Percentiles rank a stretch among this genome's conserved stretches.
Evolutionary conservation across 1,140 invertebrate species (phyloP).

Genomic region (Zaprionus kolodkinae): DNA sequence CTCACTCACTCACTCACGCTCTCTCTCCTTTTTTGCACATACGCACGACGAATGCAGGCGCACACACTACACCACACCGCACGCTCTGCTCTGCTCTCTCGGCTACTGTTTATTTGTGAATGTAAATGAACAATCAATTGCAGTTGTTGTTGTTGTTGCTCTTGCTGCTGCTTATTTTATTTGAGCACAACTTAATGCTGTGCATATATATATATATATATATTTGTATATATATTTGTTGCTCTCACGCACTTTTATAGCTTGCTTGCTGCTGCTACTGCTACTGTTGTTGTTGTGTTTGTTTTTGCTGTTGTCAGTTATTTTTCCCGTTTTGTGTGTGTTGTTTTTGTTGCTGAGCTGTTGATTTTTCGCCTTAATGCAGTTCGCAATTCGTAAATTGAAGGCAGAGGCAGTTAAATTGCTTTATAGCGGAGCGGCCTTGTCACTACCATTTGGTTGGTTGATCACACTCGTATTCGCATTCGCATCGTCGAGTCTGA

Average conservation of each 20-base stretch:
- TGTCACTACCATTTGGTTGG: conserved; percentile 29
- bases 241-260: conserved; percentile 24
- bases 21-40: background rate
- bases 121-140: conserved; percentile 19
- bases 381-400: conserved; percentile 31
- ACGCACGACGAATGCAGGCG: background rate
- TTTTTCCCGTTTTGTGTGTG: conserved; percentile 1
- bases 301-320: conserved; percentile 1
- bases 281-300: background rate
- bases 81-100: conserved; percentile 1
- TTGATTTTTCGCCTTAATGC: conserved; percentile 36
- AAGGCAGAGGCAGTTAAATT: conserved; percentile 33
- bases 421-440: conserved; percentile 23
- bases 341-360: conserved; percentile 21
- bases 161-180: conserved; percentile 24
- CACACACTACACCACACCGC: background rate
- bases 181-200: conserved; percentile 31
- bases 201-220: conserved; percentile 1
- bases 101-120: conserved; percentile 34
- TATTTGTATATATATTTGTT: conserved; percentile 1
- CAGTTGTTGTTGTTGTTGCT: background rate
- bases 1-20: background rate
- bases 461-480: conserved; percentile 18
- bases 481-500: conserved; percentile 11
- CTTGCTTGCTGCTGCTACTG: background rate